Evolutionary conservation across 2,888 invertebrate genomes (phyloP).

Genomic region (Hymenopus coronatus): DNA sequence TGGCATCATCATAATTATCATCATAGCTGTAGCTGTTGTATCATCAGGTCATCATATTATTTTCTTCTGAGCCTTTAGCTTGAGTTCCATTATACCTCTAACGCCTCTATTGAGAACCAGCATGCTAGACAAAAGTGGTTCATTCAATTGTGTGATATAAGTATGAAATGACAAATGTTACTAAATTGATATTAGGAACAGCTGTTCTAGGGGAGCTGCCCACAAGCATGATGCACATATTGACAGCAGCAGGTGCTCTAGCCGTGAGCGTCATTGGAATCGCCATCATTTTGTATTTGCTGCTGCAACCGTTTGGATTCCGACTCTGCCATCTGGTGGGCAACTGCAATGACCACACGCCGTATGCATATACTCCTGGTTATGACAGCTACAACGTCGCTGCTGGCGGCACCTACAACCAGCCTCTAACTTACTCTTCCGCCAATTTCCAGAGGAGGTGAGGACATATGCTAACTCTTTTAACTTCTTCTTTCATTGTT

Average conservation of each 20-base stretch:
- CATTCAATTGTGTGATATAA: no score
- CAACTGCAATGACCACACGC: slow-evolving; percentile 35
- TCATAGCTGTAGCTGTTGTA: no score
- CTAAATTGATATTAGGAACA: not conserved
- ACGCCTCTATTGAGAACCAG: no score
- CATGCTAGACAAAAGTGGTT: no score
- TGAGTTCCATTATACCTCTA: no score
- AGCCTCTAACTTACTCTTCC: slow-evolving; percentile 18
- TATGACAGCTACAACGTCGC: slow-evolving; percentile 37
- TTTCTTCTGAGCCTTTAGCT: no score
- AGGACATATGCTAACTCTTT: not conserved
- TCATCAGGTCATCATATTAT: no score
- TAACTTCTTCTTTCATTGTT: not conserved
- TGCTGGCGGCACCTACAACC: slow-evolving; percentile 29
- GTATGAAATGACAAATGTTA: not conserved
- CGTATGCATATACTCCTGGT: slow-evolving; percentile 11
- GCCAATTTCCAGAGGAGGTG: slow-evolving; percentile 32
- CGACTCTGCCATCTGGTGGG: slow-evolving; percentile 38
- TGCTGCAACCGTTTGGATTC: slow-evolving; percentile 38
- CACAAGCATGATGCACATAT: slow-evolving; percentile 11
- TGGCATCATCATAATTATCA: no score
- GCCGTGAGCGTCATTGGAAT: slow-evolving; percentile 35
- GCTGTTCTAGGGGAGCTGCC: slow-evolving; percentile 3
- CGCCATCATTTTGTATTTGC: slow-evolving; percentile 35
- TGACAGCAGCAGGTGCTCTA: slow-evolving; percentile 23